Percentiles rank a stretch among this genome's conserved stretches.
phyloP scores from a whole-genome alignment of 2,888 invertebrate genomes.

The Protonemura montana region DNA sequence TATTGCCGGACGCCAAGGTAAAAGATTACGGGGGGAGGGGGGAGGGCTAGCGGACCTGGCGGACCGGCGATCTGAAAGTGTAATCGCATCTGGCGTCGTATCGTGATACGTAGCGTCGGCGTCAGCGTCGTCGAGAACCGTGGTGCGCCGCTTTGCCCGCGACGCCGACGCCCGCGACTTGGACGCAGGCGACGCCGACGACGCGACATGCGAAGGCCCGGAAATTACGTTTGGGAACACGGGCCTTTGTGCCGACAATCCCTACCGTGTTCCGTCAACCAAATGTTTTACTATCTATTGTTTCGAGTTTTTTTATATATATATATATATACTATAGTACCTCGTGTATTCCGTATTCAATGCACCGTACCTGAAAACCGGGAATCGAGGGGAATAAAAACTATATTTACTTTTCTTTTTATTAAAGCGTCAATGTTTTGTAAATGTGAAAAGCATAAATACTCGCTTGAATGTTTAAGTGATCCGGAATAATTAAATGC shows the following conservation, averaged over 20 bases:
- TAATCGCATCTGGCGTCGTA: slow-evolving; percentile 13
- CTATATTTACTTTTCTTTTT: neutral
- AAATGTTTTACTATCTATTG: neutral
- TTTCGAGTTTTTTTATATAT: neutral
- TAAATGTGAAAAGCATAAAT: neutral
- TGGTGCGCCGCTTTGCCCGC: slow-evolving; percentile 34
- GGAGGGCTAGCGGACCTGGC: neutral
- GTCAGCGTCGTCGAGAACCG: slow-evolving; percentile 8
- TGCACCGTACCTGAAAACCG: neutral
- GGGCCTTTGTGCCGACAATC: slow-evolving; percentile 18
- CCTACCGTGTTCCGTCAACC: neutral
- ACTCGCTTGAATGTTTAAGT: neutral
- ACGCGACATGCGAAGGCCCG: slow-evolving; percentile 24
- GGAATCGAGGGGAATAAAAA: neutral
- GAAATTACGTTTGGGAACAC: slow-evolving; percentile 46
- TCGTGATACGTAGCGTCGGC: slow-evolving; percentile 10
- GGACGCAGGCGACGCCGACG: neutral
- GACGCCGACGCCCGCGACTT: neutral
- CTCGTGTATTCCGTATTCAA: neutral
- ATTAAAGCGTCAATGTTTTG: neutral
- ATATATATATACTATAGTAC: neutral
- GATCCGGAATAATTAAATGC: neutral
- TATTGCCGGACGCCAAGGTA: neutral
- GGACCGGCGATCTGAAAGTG: slow-evolving; percentile 8
- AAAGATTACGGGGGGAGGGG: neutral